Conservation (phyloP, 2,113 vertebrate genomes). For the Gavia stellata region DNA sequence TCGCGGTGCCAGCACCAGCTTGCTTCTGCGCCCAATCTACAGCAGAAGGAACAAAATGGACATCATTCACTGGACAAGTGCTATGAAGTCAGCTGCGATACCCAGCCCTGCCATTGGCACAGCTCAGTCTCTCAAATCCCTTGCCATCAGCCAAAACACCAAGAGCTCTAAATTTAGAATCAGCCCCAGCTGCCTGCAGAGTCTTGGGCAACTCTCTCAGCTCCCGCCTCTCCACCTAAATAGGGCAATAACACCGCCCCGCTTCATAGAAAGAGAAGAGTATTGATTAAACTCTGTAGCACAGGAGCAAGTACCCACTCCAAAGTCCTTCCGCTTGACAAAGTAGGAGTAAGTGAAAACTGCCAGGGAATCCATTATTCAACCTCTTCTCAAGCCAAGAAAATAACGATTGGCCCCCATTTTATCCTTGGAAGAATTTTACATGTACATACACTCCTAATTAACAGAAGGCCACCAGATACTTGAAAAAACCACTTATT, state of each 20-base stretch:
- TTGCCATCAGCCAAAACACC: not conserved
- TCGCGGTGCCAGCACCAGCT: rapidly evolving
- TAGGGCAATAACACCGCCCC: not conserved
- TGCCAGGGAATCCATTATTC: not conserved
- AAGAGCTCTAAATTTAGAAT: not conserved
- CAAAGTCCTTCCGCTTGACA: not conserved
- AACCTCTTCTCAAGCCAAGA: not conserved
- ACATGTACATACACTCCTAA: not conserved
- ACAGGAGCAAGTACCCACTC: not conserved
- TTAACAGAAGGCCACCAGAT: not conserved
- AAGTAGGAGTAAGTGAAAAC: not conserved
- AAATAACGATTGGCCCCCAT: not conserved
- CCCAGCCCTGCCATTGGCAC: not conserved
- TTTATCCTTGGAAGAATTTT: not conserved
- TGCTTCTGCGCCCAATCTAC: not conserved
- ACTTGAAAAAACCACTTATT: not conserved
- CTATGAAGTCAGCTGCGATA: not conserved
- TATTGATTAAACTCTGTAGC: not conserved
- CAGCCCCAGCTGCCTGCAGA: not conserved
- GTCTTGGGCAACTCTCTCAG: not conserved
- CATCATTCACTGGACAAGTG: not conserved
- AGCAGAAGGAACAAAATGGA: not conserved
- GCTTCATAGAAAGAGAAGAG: not conserved
- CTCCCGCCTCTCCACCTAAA: not conserved
- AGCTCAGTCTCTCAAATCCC: not conserved